phyloP scores from a whole-genome alignment of 2,888 invertebrate genomes.

The Kuschelorhynchus macadamiae region DNA sequence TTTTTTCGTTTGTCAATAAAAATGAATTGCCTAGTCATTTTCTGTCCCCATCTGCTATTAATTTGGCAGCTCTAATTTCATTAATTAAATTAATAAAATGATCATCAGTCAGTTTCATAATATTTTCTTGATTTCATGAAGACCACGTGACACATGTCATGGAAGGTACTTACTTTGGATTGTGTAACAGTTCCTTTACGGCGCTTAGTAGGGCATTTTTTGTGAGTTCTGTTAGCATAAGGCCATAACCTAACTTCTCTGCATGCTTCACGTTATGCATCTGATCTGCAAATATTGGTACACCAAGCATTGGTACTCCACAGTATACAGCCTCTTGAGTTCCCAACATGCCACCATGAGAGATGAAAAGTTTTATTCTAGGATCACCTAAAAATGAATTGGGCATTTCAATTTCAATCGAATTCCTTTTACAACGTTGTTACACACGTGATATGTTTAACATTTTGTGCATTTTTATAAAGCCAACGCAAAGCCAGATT shows the following conservation, averaged over 20 bases:
- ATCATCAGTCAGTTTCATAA: too few species aligned
- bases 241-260: constrained; percentile 69
- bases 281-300: constrained; percentile 66
- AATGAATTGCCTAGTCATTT: too few species aligned
- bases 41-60: too few species aligned
- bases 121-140: too few species aligned
- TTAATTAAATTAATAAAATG: too few species aligned
- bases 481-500: too few species aligned
- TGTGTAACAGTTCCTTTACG: constrained; percentile 62
- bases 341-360: constrained; percentile 71
- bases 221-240: constrained; percentile 61
- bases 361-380: constrained; percentile 69
- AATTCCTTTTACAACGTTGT: constrained; percentile 70
- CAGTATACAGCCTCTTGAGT: constrained; percentile 69
- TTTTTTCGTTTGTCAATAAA: too few species aligned
- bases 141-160: too few species aligned
- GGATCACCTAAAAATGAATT: constrained; percentile 67
- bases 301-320: constrained; percentile 66
- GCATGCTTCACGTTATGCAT: constrained; percentile 71
- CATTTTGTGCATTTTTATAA: too few species aligned
- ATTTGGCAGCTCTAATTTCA: too few species aligned
- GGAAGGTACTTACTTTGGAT: constrained; percentile 70
- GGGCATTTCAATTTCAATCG: constrained; percentile 69
- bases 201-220: constrained; percentile 56
- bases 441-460: too few species aligned